Evolutionary conservation across 1,140 invertebrate species (phyloP).

Genomic region (Drosophila pseudoananassae): DNA sequence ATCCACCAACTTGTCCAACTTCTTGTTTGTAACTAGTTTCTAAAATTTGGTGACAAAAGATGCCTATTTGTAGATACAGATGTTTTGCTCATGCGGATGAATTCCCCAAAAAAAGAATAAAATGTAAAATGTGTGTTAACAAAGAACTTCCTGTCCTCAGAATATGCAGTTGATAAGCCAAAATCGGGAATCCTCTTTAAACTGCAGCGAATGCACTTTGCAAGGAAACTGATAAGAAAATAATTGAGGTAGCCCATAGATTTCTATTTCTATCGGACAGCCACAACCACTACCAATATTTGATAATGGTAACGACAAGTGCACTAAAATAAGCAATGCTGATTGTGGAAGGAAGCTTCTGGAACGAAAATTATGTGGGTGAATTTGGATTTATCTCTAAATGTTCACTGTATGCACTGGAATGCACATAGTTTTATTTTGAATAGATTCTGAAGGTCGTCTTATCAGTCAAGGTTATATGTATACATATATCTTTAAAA

Average conservation of each 20-base stretch:
- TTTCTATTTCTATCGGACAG: not conserved
- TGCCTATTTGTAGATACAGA: no score
- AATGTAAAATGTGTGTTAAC: not conserved
- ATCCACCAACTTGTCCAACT: no score
- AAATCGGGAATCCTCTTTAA: not conserved
- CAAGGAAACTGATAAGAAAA: slow-evolving; percentile 15
- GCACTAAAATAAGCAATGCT: not conserved
- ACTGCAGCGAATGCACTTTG: not conserved
- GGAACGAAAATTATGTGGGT: slow-evolving; percentile 8
- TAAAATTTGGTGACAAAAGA: no score
- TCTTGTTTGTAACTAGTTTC: no score
- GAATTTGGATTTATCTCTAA: slow-evolving; percentile 1
- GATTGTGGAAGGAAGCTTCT: not conserved
- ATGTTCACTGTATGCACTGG: not conserved
- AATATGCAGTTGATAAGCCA: slow-evolving; percentile 6
- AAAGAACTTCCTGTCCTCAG: slow-evolving; percentile 42
- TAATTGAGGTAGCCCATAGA: slow-evolving; percentile 4
- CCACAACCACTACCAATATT: not conserved
- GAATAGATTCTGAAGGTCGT: not conserved
- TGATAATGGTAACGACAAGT: not conserved
- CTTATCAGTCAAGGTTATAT: not conserved
- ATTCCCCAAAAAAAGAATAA: not conserved
- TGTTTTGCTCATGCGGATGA: no score
- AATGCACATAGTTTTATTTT: not conserved
- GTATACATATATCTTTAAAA: no score